Base-by-base conservation (phyloP, 92 coral and sea anemone genomes). In the Heliopora coerulea region DNA sequence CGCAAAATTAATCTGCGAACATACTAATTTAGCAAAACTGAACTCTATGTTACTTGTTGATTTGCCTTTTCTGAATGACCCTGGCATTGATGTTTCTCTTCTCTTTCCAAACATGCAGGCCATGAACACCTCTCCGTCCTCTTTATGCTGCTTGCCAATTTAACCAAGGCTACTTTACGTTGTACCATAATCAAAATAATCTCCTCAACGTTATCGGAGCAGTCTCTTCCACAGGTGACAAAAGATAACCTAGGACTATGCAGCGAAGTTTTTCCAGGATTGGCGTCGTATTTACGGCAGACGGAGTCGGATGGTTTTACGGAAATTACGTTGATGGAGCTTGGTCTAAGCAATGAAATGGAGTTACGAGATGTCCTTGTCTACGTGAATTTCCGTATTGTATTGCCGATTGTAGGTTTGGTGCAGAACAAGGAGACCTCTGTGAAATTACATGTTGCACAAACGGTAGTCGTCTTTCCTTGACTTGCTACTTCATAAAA, bases 311-410 rank as follows among this genome's bases (percentile, higher is more conserved):
- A 81, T 37, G 84, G 76, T 24, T 69, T 69, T 46, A 69, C 76
- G 2, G 76, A 69, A 34, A 52, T 69, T 11, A 49, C 76, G 17
- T 19, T 69, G 13, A 15, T 69, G 35, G 76, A 69, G 20, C 76
- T 69, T 29, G 76, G 76, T 56, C 25, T 69, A 32, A 69, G 62
- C 32, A 10, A 34, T 33, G 21, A 25, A 19, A 52, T 49, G 8
- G 61, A 69, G 37, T 34, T 69, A n/a, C 56, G 76, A 49, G 76
- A 69, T 50, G 44, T 49, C 13, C 31, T 84, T 20, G 90, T 90
- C 39, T 90, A 87, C 74, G 96, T 86, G n/a, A 83, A 93, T 66
- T 93, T 82, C 73, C 84, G 85, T 75, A 86, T 90, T 65, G 95
- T 93, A 23, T 54, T 93, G 72, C 87, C 98, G 26, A 96, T 93